Evolutionary conservation across 2,888 invertebrate species (phyloP).

Genomic region (Ametastegia equiseti): DNA sequence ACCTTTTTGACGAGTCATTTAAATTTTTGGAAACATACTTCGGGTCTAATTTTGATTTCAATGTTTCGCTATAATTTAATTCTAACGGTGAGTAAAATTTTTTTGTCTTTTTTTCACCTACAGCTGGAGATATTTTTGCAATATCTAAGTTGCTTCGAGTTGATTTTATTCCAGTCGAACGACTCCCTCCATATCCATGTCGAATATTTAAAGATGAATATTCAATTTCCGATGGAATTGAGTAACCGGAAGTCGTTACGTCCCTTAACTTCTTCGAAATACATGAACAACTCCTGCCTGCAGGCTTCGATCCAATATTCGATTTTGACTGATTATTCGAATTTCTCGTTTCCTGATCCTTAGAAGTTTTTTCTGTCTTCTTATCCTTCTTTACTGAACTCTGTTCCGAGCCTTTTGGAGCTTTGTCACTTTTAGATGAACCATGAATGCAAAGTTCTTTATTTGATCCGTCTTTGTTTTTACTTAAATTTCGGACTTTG

Average conservation of each 20-base stretch:
- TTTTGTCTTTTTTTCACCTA: background rate
- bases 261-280: background rate
- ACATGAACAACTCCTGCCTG: background rate
- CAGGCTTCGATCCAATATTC: background rate
- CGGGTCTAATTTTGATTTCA: background rate
- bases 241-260: background rate
- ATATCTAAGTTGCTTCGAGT: background rate
- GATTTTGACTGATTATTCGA: background rate
- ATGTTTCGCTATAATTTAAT: background rate
- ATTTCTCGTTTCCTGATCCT: background rate
- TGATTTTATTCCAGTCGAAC: background rate
- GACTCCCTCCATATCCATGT: background rate
- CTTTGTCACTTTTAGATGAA: background rate
- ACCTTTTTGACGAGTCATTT: background rate
- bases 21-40: background rate
- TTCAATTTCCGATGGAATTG: background rate
- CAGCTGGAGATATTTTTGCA: background rate
- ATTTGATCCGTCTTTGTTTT: background rate
- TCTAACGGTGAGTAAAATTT: slow-evolving; percentile 35
- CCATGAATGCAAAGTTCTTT: background rate
- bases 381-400: background rate
- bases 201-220: background rate
- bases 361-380: background rate
- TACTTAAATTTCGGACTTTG: background rate
- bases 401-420: background rate